Conservation (phyloP, 2,113 vertebrate genomes). For the Scytalopus superciliaris region DNA sequence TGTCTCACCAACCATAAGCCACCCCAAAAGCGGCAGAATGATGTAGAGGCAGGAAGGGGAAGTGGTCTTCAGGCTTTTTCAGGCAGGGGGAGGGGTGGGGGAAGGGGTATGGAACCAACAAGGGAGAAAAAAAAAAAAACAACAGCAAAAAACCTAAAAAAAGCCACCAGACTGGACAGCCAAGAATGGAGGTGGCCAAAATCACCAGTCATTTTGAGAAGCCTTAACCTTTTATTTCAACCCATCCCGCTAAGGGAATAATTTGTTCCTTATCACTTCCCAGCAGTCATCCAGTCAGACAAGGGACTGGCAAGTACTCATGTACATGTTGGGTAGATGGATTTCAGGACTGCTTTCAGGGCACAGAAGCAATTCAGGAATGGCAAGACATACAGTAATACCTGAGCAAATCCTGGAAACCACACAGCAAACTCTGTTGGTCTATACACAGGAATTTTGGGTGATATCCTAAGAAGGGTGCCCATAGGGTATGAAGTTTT, state of each 20-base stretch:
- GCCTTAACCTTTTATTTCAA: background rate
- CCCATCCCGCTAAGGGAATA: background rate
- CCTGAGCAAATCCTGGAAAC: background rate
- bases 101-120: background rate
- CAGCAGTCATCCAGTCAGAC: background rate
- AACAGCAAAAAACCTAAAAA: background rate
- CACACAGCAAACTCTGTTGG: background rate
- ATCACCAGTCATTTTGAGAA: background rate
- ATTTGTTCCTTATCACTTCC: background rate
- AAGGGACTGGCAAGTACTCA: background rate
- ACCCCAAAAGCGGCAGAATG: background rate
- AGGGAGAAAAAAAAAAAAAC: background rate
- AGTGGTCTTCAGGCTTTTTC: background rate
- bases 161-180: background rate
- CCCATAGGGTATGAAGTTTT: background rate
- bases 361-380: background rate
- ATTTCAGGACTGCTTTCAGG: background rate
- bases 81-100: background rate
- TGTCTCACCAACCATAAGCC: background rate
- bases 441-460: background rate
- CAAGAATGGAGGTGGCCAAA: background rate
- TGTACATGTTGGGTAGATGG: accelerated
- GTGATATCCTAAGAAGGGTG: background rate
- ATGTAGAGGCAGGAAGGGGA: background rate
- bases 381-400: background rate